Conservation (phyloP, 2,797 vertebrate genomes). For the Miichthys miiuy region DNA sequence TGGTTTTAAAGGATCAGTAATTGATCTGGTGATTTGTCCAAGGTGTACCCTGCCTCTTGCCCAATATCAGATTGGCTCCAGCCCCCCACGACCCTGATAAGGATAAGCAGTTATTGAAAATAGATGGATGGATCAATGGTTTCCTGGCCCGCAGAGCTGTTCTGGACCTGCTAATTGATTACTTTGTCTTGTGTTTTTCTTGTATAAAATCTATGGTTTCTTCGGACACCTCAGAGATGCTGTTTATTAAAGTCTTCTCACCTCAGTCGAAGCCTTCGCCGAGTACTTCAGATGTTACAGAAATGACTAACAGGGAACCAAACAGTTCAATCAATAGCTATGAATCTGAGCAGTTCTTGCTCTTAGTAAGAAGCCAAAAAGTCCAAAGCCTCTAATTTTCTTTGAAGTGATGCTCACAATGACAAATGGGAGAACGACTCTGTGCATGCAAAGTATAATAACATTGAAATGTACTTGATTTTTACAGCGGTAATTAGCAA, state of each 20-base stretch:
- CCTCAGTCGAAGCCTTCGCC: neutral
- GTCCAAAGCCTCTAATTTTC: constrained; percentile 1
- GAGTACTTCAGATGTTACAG: constrained; percentile 1
- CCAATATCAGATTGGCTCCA: too few species aligned
- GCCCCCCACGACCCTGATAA: too few species aligned
- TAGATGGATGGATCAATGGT: neutral
- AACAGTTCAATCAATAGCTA: constrained; percentile 7
- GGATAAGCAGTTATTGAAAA: too few species aligned
- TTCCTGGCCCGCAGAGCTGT: neutral
- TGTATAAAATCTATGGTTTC: neutral
- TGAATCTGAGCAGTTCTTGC: constrained; percentile 21
- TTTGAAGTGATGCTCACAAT: neutral
- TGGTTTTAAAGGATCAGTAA: too few species aligned
- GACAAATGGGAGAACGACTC: constrained; percentile 15
- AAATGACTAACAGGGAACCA: constrained; percentile 10
- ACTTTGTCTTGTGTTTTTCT: neutral
- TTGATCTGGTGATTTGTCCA: too few species aligned
- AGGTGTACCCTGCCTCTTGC: too few species aligned
- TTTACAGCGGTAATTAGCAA: constrained; percentile 17
- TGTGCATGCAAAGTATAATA: constrained; percentile 7
- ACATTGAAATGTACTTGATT: constrained; percentile 38
- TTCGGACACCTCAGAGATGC: neutral
- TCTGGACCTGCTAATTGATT: neutral
- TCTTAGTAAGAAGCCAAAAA: constrained; percentile 15
- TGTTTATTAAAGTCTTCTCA: constrained; percentile 8